Base-by-base conservation (phyloP, 2,888 invertebrate species). In the Amiota mariae region DNA sequence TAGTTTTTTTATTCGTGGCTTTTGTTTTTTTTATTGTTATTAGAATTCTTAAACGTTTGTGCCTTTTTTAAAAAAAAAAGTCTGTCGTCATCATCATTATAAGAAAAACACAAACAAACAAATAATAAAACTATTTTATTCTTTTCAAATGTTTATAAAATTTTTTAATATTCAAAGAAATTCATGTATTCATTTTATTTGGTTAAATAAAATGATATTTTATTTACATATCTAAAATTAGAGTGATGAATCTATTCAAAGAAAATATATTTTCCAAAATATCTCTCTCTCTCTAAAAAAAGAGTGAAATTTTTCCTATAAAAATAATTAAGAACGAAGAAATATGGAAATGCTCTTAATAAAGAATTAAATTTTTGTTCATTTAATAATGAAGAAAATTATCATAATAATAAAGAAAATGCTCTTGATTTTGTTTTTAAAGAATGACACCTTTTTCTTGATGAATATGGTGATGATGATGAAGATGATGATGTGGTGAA, bases 201-300 rank as follows among this genome's bases (percentile, higher is more conserved):
- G 4, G 10, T 13, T 46, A 63, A 68, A 68, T 68, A 54, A 68
- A 68, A 68, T 54, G 51, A 54, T n/a, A 36, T 20, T 48, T 54
- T 54, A 68, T 68, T 68, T 54, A n/a, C n/a, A n/a, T n/a, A 36
- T 51, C 67, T 68, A 68, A 68, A 68, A 20, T 68, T 68, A 68
- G n/a, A 24, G 54, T 20, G 18, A 54, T 68, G 67, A 68, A 13
- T 68, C 46, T 24, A 46, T 46, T 59, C 36, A 36, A 36, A 36
- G 36, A 18, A 15, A 63, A 12, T 13, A 13, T 63, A 10, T 8
- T n/a, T 63, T 63, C 63, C 63, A 63, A 63, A 63, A 63, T 12
- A 12, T n/a, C 56, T n/a, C n/a, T 56, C 9, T n/a, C n/a, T n/a
- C n/a, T n/a, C n/a, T n/a, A 11, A 18, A 6, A 36, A 6, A 36